Percentiles rank a stretch among this genome's conserved stretches.
Conservation (phyloP, 1,140 invertebrate species). For the Musca vetustissima region DNA sequence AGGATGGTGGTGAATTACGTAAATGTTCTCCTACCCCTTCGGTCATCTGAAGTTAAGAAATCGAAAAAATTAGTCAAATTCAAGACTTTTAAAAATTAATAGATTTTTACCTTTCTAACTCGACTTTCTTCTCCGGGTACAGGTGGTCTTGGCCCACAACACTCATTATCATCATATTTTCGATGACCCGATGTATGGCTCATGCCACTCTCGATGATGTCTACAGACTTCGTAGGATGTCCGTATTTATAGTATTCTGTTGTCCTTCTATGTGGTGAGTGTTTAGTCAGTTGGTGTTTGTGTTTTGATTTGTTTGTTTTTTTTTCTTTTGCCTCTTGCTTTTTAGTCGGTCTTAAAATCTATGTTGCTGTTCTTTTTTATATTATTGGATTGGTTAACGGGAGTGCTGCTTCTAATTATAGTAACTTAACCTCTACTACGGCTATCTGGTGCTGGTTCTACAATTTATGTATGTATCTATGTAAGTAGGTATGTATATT, state of each 20-base stretch:
- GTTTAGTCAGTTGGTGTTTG: too few species aligned
- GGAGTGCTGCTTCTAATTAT: neutral
- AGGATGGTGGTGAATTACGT: conserved; percentile 70
- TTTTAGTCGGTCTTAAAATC: too few species aligned
- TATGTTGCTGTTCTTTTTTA: too few species aligned
- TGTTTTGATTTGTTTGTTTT: too few species aligned
- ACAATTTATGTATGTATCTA: too few species aligned
- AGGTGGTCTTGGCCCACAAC: conserved; percentile 55
- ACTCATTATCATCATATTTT: conserved; percentile 57
- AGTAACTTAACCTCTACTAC: conserved; percentile 7
- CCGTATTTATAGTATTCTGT: too few species aligned
- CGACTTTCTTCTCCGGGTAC: conserved; percentile 56
- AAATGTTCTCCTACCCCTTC: conserved; percentile 57
- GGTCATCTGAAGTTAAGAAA: conserved; percentile 49
- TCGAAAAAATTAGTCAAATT: neutral
- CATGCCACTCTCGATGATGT: conserved; percentile 47
- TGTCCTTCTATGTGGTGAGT: too few species aligned
- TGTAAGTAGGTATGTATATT: neutral
- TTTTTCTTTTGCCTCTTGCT: neutral
- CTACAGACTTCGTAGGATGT: too few species aligned
- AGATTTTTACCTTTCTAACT: conserved; percentile 50
- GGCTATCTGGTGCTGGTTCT: neutral
- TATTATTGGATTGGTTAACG: neutral
- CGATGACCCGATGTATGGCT: conserved; percentile 51
- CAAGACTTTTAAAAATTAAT: too few species aligned